Percentiles rank a stretch among this genome's conserved stretches.
phyloP scores from a whole-genome alignment of 2,888 invertebrate species.

The Drepana falcataria region DNA sequence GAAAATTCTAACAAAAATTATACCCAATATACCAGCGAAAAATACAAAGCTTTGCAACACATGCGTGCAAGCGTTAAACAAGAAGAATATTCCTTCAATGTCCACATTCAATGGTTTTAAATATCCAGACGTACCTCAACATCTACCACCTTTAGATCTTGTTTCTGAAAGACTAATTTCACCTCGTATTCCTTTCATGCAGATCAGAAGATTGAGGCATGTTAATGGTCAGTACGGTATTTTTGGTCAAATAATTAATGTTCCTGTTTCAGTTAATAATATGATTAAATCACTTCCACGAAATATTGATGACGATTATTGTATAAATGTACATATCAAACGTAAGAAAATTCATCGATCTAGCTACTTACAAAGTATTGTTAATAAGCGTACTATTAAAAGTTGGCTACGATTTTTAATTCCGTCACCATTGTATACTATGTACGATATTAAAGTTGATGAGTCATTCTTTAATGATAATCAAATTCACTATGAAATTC shows the following conservation, averaged over 20 bases:
- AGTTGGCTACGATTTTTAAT: conserved; percentile 22
- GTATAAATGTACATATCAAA: conserved; percentile 21
- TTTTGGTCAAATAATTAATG: conserved; percentile 32
- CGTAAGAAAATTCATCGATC: conserved; percentile 19
- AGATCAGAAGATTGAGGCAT: conserved; percentile 28
- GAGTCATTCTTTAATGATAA: conserved; percentile 17
- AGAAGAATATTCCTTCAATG: conserved; percentile 14
- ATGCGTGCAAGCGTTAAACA: no score
- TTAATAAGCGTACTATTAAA: conserved; percentile 22
- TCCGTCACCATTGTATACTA: conserved; percentile 22
- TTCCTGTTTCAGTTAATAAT: conserved; percentile 26
- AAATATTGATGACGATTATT: conserved; percentile 19
- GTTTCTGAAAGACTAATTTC: conserved; percentile 25
- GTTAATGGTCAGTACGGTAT: conserved; percentile 25
- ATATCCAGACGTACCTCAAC: conserved; percentile 24
- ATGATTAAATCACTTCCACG: conserved; percentile 28
- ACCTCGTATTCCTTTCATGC: conserved; percentile 30
- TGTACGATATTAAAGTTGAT: conserved; percentile 20
- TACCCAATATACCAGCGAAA: no score
- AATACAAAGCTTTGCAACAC: no score
- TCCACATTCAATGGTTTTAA: conserved; percentile 25
- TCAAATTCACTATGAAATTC: conserved; percentile 12
- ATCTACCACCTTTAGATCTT: conserved; percentile 23
- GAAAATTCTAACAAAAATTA: no score
- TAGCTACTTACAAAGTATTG: conserved; percentile 19